phyloP scores from a whole-genome alignment of 1,140 invertebrate genomes.

The Palaemon carinicauda region DNA sequence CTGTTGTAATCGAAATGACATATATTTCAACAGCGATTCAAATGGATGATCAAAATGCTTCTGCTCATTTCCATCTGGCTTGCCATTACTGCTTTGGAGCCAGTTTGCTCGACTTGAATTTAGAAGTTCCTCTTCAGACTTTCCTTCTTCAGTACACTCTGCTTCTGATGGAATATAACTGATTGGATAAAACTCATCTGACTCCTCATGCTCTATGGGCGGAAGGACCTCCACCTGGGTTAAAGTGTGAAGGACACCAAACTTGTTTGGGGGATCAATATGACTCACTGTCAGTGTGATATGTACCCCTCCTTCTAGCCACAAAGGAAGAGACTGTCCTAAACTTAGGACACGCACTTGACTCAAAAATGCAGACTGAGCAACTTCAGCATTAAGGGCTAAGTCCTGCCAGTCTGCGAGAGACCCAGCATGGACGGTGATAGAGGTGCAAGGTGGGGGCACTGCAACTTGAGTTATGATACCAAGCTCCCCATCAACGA shows the following conservation, averaged over 20 bases:
- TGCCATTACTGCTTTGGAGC: neutral
- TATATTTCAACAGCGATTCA: neutral
- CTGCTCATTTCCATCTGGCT: neutral
- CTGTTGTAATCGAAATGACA: neutral
- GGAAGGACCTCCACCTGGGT: conserved; percentile 56
- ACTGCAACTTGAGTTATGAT: conserved; percentile 43
- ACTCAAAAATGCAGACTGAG: conserved; percentile 44
- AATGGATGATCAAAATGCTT: neutral
- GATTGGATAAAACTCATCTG: neutral
- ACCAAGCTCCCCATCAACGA: conserved; percentile 40
- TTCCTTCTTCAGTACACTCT: neutral
- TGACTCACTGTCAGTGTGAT: conserved; percentile 27
- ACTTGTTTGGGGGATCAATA: conserved; percentile 18
- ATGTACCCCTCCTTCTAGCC: conserved; percentile 52
- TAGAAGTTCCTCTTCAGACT: neutral
- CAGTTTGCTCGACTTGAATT: neutral
- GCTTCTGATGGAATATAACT: conserved; percentile 7
- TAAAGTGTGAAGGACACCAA: conserved; percentile 37
- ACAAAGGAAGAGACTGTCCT: conserved; percentile 44
- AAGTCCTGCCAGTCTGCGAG: conserved; percentile 44
- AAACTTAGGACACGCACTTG: conserved; percentile 43
- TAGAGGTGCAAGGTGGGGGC: conserved; percentile 32
- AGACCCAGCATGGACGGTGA: conserved; percentile 15
- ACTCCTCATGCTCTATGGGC: conserved; percentile 7
- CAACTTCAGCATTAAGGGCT: conserved; percentile 47